Evolutionary conservation across 2,888 invertebrate species (phyloP).

Genomic region (Zygothrica quintamaculata): DNA sequence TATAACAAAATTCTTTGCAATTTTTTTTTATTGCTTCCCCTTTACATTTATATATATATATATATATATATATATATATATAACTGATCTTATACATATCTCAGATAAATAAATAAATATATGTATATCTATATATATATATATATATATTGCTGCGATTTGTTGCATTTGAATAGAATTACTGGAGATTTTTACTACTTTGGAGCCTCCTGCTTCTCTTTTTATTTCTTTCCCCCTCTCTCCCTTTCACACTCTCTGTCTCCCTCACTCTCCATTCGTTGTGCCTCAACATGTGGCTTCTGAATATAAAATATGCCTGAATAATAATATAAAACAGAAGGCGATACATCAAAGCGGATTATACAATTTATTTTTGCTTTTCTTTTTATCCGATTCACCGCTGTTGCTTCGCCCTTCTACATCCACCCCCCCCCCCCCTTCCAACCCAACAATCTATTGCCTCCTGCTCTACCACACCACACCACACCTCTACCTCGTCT

Average conservation of each 20-base stretch:
- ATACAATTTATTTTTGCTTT: constrained; percentile 74
- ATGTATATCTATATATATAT: constrained; percentile 15
- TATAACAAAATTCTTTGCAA: constrained; percentile 7
- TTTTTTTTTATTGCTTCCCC: constrained; percentile 49
- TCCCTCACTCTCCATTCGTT: not conserved
- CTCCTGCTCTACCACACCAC: no score
- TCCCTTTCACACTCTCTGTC: not conserved
- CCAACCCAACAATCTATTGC: no score
- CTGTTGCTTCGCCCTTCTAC: not conserved
- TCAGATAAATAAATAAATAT: constrained; percentile 33
- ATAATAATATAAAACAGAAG: constrained; percentile 79
- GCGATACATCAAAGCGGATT: constrained; percentile 81
- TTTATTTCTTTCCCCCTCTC: not conserved
- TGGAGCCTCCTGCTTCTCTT: not conserved
- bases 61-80: not conserved
- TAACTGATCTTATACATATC: constrained; percentile 15
- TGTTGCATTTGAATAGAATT: constrained; percentile 52
- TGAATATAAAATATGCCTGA: constrained; percentile 73
- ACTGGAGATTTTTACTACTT: constrained; percentile 33
- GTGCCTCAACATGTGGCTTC: constrained; percentile 42
- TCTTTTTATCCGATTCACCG: constrained; percentile 51
- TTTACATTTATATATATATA: no score
- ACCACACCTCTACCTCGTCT: no score
- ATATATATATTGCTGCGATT: constrained; percentile 30
- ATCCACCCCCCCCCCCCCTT: no score